Evolutionary conservation across 2,113 vertebrate genomes (phyloP).

Genomic region (Polypterus bichir): DNA sequence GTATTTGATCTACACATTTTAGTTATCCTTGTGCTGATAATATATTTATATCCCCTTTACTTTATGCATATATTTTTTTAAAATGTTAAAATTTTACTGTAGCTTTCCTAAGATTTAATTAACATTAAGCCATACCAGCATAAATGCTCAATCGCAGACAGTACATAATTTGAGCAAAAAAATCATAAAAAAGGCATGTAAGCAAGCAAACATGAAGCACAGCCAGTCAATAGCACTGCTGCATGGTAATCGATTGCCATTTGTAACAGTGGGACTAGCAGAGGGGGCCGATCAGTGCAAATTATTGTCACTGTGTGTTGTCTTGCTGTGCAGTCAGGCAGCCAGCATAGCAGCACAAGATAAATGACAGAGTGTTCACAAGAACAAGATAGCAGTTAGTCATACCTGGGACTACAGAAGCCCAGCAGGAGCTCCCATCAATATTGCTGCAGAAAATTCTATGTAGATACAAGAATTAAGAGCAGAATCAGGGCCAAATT

Average conservation of each 20-base stretch:
- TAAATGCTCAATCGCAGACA: no score
- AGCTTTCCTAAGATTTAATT: no score
- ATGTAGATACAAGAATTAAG: conserved; percentile 5
- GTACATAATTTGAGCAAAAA: no score
- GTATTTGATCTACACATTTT: no score
- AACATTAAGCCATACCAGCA: no score
- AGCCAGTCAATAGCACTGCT: conserved; percentile 76
- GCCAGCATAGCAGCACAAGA: conserved; percentile 51
- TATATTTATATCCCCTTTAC: no score
- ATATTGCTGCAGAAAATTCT: conserved; percentile 18
- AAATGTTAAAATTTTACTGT: no score
- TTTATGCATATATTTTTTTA: no score
- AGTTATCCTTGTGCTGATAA: no score
- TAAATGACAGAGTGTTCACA: conserved; percentile 50
- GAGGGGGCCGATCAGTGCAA: conserved; percentile 82
- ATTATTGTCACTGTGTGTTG: conserved; percentile 77
- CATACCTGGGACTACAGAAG: conserved; percentile 54
- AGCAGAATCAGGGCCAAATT: conserved; percentile 21
- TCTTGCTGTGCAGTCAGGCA: conserved; percentile 60
- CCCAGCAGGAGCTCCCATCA: conserved; percentile 17
- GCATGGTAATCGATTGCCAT: conserved; percentile 94
- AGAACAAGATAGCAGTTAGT: conserved; percentile 53
- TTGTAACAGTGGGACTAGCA: conserved; percentile 78
- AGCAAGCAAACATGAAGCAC: conserved; percentile 6
- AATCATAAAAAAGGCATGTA: no score